Evolutionary conservation across 2,113 vertebrate genomes (phyloP), one percentile per base, ranked within the genome.

Genomic region (Setophaga petechia): DNA sequence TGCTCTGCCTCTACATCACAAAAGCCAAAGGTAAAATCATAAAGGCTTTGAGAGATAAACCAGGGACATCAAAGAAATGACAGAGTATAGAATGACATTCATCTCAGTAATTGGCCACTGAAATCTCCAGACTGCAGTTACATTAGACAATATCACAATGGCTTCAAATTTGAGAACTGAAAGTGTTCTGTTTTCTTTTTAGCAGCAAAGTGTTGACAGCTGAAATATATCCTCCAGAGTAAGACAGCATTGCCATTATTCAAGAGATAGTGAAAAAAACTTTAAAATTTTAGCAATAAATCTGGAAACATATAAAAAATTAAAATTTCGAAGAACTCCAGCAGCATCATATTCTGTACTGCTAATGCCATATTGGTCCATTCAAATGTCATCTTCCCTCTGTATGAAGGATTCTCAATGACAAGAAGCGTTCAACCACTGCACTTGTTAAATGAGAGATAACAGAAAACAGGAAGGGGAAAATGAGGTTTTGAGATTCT

Each of bases 81-180:
- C 43, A 95, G 59, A 69, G 51, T 37, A 66, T 62, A 89, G 80
- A 74, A 83, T 71, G 87, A 74, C 68, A 94, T 96, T 96, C 59
- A 87, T 76, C 72, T 84, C 95, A 95, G 75, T 90, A 90, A 95
- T n/a, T 96, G 90, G 95, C 90, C 90, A 9, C 51, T 97, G 95
- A 92, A 96, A 96, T 92, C 65, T 85, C 79, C 25, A 92, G 85
- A 58, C 94, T 82, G 57, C 63, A n/a, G 79, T 89, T 91, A 93
- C 52, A 78, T 58, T 67, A 94, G 73, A 68, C n/a, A 54, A 28
- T 17, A 77, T 74, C 89, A 90, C 69, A 73, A 86, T 67, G 49
- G 41, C 31, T 80, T 94, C 41, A 77, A 77, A 92, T 86, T 52
- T 63, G 41, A 80, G 79, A 81, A 88, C 35, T 61, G 72, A 52